Conservation (phyloP, 1,140 invertebrate species). For the Chironomus striatipennis region DNA sequence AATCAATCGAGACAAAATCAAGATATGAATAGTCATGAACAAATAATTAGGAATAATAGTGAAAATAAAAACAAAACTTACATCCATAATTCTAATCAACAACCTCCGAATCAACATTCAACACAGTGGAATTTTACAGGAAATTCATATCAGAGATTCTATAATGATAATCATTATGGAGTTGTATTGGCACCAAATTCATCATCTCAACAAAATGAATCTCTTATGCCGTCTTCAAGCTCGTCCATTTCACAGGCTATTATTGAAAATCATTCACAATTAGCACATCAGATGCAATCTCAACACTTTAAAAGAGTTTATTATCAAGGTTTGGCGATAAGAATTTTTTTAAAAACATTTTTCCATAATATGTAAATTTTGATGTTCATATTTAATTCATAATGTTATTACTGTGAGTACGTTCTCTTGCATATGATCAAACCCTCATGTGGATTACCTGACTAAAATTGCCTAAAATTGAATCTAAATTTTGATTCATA, state of each 20-base stretch:
- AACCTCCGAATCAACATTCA: not conserved
- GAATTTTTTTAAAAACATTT: too few relatives aligned
- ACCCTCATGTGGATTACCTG: too few relatives aligned
- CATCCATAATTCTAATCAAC: not conserved
- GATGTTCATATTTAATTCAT: too few relatives aligned
- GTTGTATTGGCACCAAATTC: not conserved
- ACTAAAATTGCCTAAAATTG: too few relatives aligned
- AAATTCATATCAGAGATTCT: slow-evolving; percentile 6
- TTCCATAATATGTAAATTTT: too few relatives aligned
- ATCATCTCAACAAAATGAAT: not conserved
- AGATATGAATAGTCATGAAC: not conserved
- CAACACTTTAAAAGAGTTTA: slow-evolving; percentile 2
- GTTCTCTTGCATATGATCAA: too few relatives aligned
- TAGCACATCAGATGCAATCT: not conserved
- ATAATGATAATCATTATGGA: slow-evolving; percentile 1
- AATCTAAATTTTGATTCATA: too few relatives aligned
- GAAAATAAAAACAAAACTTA: not conserved
- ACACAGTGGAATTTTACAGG: not conserved
- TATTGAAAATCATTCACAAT: not conserved
- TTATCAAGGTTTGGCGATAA: slow-evolving; percentile 11
- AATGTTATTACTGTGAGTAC: too few relatives aligned
- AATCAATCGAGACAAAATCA: not conserved
- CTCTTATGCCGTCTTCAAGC: not conserved
- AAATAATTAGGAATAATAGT: not conserved
- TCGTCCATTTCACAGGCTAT: not conserved